Conservation (phyloP, 2,888 invertebrate genomes). For the Eupithecia vulgata region DNA sequence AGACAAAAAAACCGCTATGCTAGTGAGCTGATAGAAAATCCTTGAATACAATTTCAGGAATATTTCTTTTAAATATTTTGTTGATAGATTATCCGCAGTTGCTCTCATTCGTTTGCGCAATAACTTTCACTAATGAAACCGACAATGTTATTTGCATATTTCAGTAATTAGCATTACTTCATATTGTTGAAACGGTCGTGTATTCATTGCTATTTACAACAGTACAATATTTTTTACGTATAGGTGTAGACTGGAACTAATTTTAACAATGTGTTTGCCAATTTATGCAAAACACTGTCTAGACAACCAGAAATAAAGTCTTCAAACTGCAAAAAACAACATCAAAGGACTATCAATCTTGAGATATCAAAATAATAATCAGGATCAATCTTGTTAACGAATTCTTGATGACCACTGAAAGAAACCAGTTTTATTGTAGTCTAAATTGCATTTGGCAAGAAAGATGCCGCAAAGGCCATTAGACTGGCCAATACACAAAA, state of each 20-base stretch:
- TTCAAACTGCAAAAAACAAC: background rate
- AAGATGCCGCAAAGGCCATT: slow-evolving; percentile 18
- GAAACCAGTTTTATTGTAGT: slow-evolving; percentile 18
- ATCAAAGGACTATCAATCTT: background rate
- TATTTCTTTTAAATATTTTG: background rate
- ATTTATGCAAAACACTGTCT: background rate
- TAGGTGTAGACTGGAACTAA: slow-evolving; percentile 24
- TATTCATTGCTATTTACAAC: slow-evolving; percentile 58
- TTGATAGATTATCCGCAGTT: slow-evolving; percentile 37
- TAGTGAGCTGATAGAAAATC: background rate
- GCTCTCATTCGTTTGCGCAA: slow-evolving; percentile 64
- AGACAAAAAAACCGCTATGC: background rate
- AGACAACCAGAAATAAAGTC: background rate
- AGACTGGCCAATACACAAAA: slow-evolving; percentile 25
- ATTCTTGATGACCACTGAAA: slow-evolving; percentile 21
- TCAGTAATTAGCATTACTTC: slow-evolving; percentile 72
- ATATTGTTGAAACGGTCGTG: slow-evolving; percentile 53
- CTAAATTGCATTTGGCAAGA: slow-evolving; percentile 22
- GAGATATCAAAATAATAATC: slow-evolving; percentile 13
- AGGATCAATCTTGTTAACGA: slow-evolving; percentile 20
- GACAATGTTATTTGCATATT: slow-evolving; percentile 60
- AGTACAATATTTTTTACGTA: slow-evolving; percentile 30
- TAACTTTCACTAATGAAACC: slow-evolving; percentile 65
- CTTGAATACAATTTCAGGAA: background rate
- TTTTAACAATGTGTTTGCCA: background rate